These are phyloP conservation scores for Peromyscus leucopus DNA, from an alignment of 2,113 vertebrate genomes.

Conservation along the genomic window DNA sequence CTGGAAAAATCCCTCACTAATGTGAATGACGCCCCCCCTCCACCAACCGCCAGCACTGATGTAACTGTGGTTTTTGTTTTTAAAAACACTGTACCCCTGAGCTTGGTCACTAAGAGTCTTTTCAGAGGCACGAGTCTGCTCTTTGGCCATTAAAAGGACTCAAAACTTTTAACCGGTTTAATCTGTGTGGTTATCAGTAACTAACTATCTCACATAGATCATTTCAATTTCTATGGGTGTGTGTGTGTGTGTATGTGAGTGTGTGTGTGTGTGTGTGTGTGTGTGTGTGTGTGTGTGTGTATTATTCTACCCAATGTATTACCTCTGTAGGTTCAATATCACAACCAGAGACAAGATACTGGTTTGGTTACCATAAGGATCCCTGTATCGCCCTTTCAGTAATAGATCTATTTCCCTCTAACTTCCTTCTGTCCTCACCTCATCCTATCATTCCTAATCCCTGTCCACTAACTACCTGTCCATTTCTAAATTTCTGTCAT, in stretches of 20 bases:
- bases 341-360: background rate
- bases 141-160: background rate
- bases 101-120: background rate
- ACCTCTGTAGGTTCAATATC: background rate
- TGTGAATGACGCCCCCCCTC: background rate
- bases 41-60: background rate
- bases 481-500: conserved; percentile 22
- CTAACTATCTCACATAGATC: background rate
- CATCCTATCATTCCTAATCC: background rate
- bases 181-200: background rate
- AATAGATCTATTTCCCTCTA: background rate
- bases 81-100: background rate
- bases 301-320: background rate
- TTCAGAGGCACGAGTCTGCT: background rate
- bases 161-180: background rate
- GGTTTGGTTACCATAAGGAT: background rate
- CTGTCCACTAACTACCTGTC: background rate
- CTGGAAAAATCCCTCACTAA: background rate
- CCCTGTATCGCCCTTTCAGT: background rate
- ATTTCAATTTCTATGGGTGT: background rate
- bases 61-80: background rate
- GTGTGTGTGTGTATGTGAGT: background rate
- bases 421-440: background rate
- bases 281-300: background rate
- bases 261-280: background rate